Conservation (phyloP, 2,797 vertebrate genomes). For the Anguilla pacifica region DNA sequence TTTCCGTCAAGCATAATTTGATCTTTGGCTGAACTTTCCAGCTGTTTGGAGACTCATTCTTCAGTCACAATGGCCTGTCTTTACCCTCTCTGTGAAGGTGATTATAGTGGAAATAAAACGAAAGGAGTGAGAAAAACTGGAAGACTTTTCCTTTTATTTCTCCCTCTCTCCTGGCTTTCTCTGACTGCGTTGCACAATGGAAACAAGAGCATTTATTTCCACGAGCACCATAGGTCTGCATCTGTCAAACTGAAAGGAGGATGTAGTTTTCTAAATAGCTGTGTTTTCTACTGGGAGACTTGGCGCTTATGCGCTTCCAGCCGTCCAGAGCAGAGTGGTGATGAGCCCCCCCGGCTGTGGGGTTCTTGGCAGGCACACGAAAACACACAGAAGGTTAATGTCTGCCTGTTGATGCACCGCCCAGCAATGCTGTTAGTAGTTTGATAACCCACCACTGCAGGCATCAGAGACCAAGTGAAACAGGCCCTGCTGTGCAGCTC, state of each 20-base stretch:
- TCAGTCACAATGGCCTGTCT: background rate
- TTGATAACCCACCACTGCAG: background rate
- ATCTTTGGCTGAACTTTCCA: conserved; percentile 8
- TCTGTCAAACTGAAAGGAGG: conserved; percentile 31
- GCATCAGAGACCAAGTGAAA: conserved; percentile 15
- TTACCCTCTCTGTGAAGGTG: background rate
- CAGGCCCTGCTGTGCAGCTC: conserved; percentile 43
- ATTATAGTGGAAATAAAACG: background rate
- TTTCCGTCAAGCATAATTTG: conserved; percentile 2
- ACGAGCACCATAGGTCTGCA: conserved; percentile 40
- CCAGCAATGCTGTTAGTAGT: background rate
- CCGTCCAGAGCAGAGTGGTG: background rate
- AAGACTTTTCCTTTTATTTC: background rate
- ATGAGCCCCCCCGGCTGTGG: background rate
- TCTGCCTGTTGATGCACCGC: background rate
- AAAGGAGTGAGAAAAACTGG: background rate
- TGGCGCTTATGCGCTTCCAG: background rate
- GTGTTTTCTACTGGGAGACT: background rate
- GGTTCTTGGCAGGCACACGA: background rate
- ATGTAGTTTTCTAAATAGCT: conserved; percentile 34
- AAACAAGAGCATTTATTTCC: conserved; percentile 41
- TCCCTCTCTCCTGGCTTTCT: background rate
- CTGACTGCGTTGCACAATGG: background rate
- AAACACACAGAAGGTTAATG: background rate
- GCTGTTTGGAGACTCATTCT: background rate